Conservation (phyloP, 1,140 invertebrate species). For the Leptopilina boulardi region DNA sequence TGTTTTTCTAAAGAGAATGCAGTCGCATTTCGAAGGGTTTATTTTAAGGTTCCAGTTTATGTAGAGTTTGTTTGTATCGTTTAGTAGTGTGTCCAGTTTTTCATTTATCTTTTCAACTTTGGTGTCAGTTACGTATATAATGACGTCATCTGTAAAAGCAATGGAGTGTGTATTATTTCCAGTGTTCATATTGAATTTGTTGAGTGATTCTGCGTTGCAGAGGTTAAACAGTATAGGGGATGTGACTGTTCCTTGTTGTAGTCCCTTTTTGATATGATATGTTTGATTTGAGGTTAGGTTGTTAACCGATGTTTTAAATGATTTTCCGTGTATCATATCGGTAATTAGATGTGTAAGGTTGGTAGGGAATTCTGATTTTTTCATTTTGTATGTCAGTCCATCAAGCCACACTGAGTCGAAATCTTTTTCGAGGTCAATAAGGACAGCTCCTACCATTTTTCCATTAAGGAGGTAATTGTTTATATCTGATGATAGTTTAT, state of each 20-base stretch:
- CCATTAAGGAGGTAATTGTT: constrained; percentile 40
- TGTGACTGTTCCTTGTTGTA: too few relatives aligned
- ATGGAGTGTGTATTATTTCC: too few relatives aligned
- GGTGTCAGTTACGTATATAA: too few relatives aligned
- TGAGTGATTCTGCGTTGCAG: too few relatives aligned
- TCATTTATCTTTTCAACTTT: too few relatives aligned
- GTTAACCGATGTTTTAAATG: too few relatives aligned
- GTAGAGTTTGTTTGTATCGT: constrained; percentile 35
- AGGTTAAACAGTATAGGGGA: too few relatives aligned
- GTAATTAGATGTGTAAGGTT: constrained; percentile 34
- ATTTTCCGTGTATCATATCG: constrained; percentile 34
- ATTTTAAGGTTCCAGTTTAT: constrained; percentile 48
- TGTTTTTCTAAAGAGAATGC: constrained; percentile 46
- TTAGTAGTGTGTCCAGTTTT: constrained; percentile 16
- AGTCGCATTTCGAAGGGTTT: constrained; percentile 52
- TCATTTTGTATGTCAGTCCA: constrained; percentile 47
- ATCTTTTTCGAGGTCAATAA: constrained; percentile 38
- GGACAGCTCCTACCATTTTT: constrained; percentile 50
- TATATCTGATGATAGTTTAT: constrained; percentile 36
- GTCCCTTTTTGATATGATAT: too few relatives aligned
- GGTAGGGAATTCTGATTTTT: constrained; percentile 32
- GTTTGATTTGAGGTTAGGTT: too few relatives aligned
- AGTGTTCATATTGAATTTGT: too few relatives aligned
- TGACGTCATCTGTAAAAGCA: too few relatives aligned
- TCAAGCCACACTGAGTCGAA: constrained; percentile 45